Base-by-base conservation (phyloP, 2,888 invertebrate genomes). In the Xylota segnis region DNA sequence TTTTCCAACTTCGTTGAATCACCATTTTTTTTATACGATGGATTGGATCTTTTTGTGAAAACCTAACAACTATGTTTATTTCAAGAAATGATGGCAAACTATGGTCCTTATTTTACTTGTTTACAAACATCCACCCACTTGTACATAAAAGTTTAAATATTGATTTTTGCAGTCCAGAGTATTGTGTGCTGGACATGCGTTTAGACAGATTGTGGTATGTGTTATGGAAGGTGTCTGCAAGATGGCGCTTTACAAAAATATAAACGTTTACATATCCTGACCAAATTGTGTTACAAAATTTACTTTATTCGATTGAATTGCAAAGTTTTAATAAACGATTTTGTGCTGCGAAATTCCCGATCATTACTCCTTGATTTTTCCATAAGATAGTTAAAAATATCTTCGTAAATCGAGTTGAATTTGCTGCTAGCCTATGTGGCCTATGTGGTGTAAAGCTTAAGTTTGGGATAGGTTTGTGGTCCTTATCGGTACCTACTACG, bases 1-100 rank as follows among this genome's bases (percentile, higher is more conserved):
- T 90, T 87, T 92, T 92, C 92, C 92, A 92, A 88, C 89, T 91
- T 43, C 92, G 90, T 89, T 92, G 92, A 74, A 92, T 92, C 10
- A 92, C 92, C 92, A 92, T 92, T 86, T 87, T 88, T 50, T n/a
- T n/a, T n/a, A n/a, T 32, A 12, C 16, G 43, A 50, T 10, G 32
- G 10, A 32, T 58, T 29, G 34, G 6, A 32, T 10, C 16, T 72
- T 40, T 7, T 1, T 3, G 1, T 37, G n/a, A 9, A n/a, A 12
- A 5, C 14, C 32, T 14, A 9, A 10, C 16, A 32, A 52, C 34
- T 34, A 54, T 54, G 56, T 3, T 61, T 50, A 1, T 23, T 29
- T 52, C 7, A 10, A 4, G 9, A 43, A 9, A 45, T 52, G 0
- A 65, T 74, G 29, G 14, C n/a, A 9, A 10, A 18, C 29, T 34